Base-by-base conservation (phyloP, 2,113 vertebrate species). In the Antechinus stuartii region DNA sequence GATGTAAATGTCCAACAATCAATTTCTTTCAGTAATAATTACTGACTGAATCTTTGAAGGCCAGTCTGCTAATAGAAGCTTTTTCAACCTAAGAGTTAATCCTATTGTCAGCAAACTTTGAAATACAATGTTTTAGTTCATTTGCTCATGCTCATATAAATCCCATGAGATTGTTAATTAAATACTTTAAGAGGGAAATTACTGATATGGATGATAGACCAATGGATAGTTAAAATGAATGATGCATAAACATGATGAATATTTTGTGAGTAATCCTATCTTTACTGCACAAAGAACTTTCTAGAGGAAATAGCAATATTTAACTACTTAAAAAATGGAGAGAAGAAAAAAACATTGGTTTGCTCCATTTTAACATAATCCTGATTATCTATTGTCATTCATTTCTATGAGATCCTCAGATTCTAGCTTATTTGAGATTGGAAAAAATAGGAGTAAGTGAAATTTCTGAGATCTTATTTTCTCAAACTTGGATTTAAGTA, bases 401-500 rank as follows among this genome's bases (percentile, higher is more conserved):
- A 90, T 42, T 92, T 56, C 6, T 42, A 91, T 35, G 24, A 89
- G 42, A 27, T 68, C 24, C 92, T 93, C 90, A 92, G 49, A 92
- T 3, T 35, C 50, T 92, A 53, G 68, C 53, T 93, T 93, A 30
- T 30, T 91, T 89, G 94, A 50, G 53, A 90, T 90, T 22, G 89
- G 61, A 94, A 93, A 46, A 8, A 93, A 94, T 91, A 94, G 19
- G 27, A 96, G 49, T 50, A 96, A 90, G 84, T 27, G 16, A 90
- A 16, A 1, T 84, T 84, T 23, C 22, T 84, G 19, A 84, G n/a
- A 19, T 42, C 6, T 84, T 94, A 35, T 46, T 89, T 96, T 94
- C 92, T 94, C 94, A 93, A 94, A 94, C 52, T 46, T n/a, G 42
- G 91, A 35, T 95, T 96, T 92, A 95, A 94, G 35, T 91, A 90